Evolutionary conservation across 2,888 invertebrate genomes (phyloP).

Genomic region (Netelia virgata): DNA sequence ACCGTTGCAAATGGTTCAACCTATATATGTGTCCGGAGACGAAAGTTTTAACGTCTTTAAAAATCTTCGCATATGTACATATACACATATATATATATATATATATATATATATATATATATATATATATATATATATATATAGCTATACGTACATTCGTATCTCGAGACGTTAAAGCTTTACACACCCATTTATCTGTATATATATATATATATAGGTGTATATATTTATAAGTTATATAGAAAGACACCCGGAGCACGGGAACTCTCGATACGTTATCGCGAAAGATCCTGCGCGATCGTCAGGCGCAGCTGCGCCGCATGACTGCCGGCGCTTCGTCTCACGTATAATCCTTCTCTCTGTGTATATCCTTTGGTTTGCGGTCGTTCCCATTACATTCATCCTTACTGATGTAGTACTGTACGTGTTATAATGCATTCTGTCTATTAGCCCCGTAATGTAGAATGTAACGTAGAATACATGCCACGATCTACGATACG

Average conservation of each 20-base stretch:
- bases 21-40: slow-evolving; percentile 54
- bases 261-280: slow-evolving; percentile 65
- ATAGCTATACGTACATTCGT: neutral
- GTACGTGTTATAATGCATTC: slow-evolving; percentile 4
- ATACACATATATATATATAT: neutral
- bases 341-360: slow-evolving; percentile 31
- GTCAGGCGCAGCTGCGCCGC: slow-evolving; percentile 55
- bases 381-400: slow-evolving; percentile 63
- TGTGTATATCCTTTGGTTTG: slow-evolving; percentile 28
- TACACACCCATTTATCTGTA: slow-evolving; percentile 26
- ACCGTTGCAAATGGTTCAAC: slow-evolving; percentile 56
- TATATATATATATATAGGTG: slow-evolving; percentile 1
- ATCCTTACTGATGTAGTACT: slow-evolving; percentile 14
- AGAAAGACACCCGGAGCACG: slow-evolving; percentile 20
- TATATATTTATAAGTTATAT: slow-evolving; percentile 9
- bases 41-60: slow-evolving; percentile 59
- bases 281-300: slow-evolving; percentile 58
- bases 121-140: neutral
- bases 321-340: slow-evolving; percentile 49
- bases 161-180: slow-evolving; percentile 9
- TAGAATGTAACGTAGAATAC: neutral
- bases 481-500: slow-evolving; percentile 11
- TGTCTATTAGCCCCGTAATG: too few species aligned
- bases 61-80: slow-evolving; percentile 2
- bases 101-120: neutral